phyloP scores from a whole-genome alignment of 2,888 invertebrate species.

The Phengaris arion region DNA sequence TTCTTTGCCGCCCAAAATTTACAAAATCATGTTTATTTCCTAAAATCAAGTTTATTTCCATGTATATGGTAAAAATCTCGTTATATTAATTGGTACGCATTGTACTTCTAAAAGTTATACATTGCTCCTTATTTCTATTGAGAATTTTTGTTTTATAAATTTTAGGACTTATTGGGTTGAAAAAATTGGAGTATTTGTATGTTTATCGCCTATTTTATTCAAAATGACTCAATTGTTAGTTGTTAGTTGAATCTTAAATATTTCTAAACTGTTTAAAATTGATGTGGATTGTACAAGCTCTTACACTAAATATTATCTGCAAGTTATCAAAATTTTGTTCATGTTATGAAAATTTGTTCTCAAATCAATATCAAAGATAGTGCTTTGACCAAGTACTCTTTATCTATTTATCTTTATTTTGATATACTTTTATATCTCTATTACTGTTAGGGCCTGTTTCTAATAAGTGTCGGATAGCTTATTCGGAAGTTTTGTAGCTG shows the following conservation, averaged over 20 bases:
- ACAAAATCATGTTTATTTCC: slow-evolving; percentile 12
- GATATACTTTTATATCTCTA: neutral
- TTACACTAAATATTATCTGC: neutral
- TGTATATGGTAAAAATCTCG: neutral
- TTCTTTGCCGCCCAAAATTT: neutral
- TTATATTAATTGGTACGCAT: neutral
- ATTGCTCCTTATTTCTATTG: neutral
- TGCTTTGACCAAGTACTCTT: too few relatives aligned
- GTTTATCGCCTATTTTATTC: neutral
- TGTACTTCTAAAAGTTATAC: neutral
- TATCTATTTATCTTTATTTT: neutral
- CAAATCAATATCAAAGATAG: too few relatives aligned
- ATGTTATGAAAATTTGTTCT: neutral
- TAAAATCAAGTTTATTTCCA: neutral
- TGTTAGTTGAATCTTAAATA: neutral
- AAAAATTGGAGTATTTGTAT: neutral
- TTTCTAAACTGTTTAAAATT: neutral
- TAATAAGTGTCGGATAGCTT: too few relatives aligned
- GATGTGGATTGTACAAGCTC: neutral
- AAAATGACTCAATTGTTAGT: neutral
- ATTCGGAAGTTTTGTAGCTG: too few relatives aligned
- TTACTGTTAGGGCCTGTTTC: neutral
- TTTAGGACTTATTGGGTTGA: neutral
- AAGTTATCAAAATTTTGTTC: neutral
- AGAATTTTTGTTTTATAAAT: slow-evolving; percentile 2